Percentiles rank a stretch among this genome's conserved stretches.
These are phyloP conservation scores for Anguilla megastoma DNA, from an alignment of 2,797 vertebrate genomes.

Conservation along the genomic window DNA sequence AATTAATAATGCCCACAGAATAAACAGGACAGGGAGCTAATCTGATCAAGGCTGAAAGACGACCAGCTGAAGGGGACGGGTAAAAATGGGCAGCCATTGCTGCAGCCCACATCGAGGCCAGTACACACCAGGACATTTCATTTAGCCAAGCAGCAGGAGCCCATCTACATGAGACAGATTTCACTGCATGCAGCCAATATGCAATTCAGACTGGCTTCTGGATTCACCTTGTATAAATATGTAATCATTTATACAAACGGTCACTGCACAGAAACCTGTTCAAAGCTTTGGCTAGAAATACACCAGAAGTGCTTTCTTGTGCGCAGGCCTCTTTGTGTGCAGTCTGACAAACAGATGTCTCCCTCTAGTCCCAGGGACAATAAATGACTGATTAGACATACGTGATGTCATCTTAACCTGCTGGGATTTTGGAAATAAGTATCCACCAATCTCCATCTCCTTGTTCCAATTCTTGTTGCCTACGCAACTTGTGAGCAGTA, in stretches of 20 bases:
- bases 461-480: too few species aligned
- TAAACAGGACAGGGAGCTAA: slow-evolving; percentile 40
- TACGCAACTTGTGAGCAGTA: too few species aligned
- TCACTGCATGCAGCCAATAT: too few species aligned
- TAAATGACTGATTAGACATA: neutral
- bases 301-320: neutral
- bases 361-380: neutral
- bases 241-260: too few species aligned
- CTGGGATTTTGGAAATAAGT: too few species aligned
- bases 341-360: slow-evolving; percentile 1
- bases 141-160: neutral
- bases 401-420: neutral
- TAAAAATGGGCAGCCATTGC: neutral
- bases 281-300: neutral
- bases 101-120: neutral
- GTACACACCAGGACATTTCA: neutral
- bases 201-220: neutral
- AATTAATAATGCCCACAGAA: slow-evolving; percentile 53
- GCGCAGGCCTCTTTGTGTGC: neutral
- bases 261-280: neutral
- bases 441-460: too few species aligned
- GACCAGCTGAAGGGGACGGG: slow-evolving; percentile 29
- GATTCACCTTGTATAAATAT: neutral
- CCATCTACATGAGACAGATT: neutral
- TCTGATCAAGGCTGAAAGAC: slow-evolving; percentile 32